Evolutionary conservation across 2,113 vertebrate genomes (phyloP).

Genomic region (Heloderma charlesbogerti): DNA sequence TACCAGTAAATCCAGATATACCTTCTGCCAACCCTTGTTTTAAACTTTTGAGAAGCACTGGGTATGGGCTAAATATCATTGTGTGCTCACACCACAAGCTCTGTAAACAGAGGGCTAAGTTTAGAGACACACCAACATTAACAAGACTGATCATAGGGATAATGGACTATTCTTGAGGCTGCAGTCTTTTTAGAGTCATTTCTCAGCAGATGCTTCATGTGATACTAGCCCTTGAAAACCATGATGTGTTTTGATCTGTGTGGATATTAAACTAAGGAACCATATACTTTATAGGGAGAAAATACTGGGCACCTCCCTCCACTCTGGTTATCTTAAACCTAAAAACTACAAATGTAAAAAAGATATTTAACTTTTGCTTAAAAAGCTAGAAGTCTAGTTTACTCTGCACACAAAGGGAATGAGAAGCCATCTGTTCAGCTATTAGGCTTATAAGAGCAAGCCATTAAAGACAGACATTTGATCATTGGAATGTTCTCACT

Average conservation of each 20-base stretch:
- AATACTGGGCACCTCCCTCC: not conserved
- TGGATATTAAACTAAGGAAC: not conserved
- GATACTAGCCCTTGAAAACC: not conserved
- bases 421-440: not conserved
- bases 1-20: too few species aligned
- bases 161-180: not conserved
- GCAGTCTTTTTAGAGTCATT: conserved; percentile 1
- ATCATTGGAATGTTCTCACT: conserved; percentile 16
- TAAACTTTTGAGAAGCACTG: not conserved
- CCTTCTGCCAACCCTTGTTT: too few species aligned
- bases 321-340: not conserved
- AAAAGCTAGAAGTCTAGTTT: not conserved
- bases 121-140: fast-evolving
- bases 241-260: not conserved
- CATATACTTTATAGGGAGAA: not conserved
- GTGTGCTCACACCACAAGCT: not conserved
- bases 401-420: not conserved
- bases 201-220: not conserved
- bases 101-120: not conserved
- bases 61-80: not conserved
- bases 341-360: not conserved
- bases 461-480: conserved; percentile 42
- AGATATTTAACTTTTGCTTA: not conserved
- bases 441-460: conserved; percentile 16
- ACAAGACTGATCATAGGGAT: not conserved